These are phyloP conservation scores for Cheilosia vernalis DNA, from an alignment of 2,888 invertebrate species.

Conservation along the genomic window DNA sequence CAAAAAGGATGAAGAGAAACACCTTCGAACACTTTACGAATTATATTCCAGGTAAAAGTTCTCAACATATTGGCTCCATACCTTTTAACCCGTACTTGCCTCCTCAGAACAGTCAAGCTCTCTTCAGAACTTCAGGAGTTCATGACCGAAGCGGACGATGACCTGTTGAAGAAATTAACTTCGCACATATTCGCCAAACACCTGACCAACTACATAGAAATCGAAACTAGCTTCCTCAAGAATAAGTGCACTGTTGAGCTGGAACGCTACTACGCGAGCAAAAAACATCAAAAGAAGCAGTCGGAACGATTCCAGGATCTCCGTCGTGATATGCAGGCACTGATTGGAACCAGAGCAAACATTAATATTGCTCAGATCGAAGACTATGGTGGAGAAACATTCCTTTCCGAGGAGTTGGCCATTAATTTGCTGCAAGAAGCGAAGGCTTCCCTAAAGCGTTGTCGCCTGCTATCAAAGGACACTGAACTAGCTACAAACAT, in stretches of 20 bases:
- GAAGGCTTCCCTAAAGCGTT: conserved; percentile 94
- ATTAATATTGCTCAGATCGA: conserved; percentile 97
- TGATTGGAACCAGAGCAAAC: conserved; percentile 95
- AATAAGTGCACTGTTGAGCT: conserved; percentile 90
- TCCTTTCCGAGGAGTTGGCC: conserved; percentile 96
- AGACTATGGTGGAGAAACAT: conserved; percentile 98
- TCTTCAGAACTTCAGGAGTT: conserved; percentile 89
- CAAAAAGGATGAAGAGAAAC: conserved; percentile 92
- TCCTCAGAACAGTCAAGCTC: conserved; percentile 88
- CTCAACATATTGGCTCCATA: no score
- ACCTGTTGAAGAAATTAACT: conserved; percentile 90
- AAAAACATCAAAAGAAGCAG: conserved; percentile 97
- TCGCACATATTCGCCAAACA: conserved; percentile 92
- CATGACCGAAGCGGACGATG: conserved; percentile 91
- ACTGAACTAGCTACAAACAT: conserved; percentile 91
- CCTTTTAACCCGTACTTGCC: conserved; percentile 2
- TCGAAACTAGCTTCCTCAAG: conserved; percentile 91
- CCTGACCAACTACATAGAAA: conserved; percentile 90
- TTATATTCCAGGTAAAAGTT: conserved; percentile 91
- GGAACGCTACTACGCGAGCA: conserved; percentile 94
- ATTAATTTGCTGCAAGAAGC: conserved; percentile 95
- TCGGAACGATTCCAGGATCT: conserved; percentile 96
- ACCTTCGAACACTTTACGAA: conserved; percentile 94
- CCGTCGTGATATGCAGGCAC: conserved; percentile 95
- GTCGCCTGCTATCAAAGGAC: conserved; percentile 91